Base-by-base conservation (phyloP, 1,140 invertebrate species). In the Schmidtea mediterranea region DNA sequence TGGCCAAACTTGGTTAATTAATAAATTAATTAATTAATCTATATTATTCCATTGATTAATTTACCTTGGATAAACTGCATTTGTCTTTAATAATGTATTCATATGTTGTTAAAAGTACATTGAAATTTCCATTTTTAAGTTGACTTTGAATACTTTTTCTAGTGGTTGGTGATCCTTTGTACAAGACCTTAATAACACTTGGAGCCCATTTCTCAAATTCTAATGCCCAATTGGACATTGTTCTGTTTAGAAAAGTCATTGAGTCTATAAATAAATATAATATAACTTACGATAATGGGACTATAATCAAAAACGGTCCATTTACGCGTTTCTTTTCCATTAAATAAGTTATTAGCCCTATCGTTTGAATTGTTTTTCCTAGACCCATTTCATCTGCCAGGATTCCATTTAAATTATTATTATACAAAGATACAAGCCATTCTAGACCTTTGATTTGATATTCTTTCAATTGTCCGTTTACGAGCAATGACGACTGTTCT, bases 161-260 rank as follows among this genome's bases (percentile, higher is more conserved):
- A 26, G 77, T 76, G 51, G 75, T 75, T 18, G 87, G 87, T 37
- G 83, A 87, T 19, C 75, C 76, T 69, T 94, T 94, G 67, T 94
- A 95, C 2, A 83, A 78, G 21, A 94, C 79, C 19, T 87, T 81
- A 3, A 77, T 69, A 1, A 95, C 86, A 22, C 80, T 78, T 1
- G 90, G 90, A 3, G 87, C 82, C 90, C 90, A 97, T 64, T 92
- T 90, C 61, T 92, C 86, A 68, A 97, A 94, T 65, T 97, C 90
- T 47, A 94, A 63, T 54, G 86, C 78, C 90, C 90, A 97, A 72
- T 97, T 97, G 1, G 89, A 94, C 39, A 97, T 65, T 1, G 90
- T 97, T 52, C 77, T 79, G 59, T 32, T n/a, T n/a, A n/a, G 16
- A 36, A 6, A 32, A 32, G 10, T 3, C 3, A 32, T 32, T 32